A percentile compares a stretch with the other conserved stretches of the same genome.
Evolutionary conservation across 2,888 invertebrate genomes (phyloP).

Genomic region (Dasypogon diadema): DNA sequence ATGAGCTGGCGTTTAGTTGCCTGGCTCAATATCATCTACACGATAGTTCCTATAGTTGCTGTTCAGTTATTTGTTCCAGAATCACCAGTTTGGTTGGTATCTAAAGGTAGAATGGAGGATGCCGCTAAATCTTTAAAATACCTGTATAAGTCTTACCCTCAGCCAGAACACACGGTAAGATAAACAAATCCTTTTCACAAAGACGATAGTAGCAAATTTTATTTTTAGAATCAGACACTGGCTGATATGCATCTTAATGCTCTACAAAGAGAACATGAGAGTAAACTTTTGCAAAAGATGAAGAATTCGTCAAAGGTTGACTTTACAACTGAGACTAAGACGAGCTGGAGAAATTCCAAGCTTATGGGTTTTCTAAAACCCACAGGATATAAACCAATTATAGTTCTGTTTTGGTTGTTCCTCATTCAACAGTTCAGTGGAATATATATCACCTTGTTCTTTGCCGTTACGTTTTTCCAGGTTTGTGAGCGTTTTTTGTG

Average conservation of each 20-base stretch:
- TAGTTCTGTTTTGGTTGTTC: conserved; percentile 71
- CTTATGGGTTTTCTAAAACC: conserved; percentile 70
- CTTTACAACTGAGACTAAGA: conserved; percentile 33
- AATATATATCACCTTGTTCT: conserved; percentile 74
- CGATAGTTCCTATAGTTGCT: conserved; percentile 70
- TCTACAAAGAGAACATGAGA: conserved; percentile 71
- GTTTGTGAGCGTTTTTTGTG: conserved; percentile 61
- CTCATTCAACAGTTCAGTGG: conserved; percentile 74
- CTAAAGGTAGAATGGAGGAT: conserved; percentile 71
- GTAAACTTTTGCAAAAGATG: conserved; percentile 67
- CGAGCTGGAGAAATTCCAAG: conserved; percentile 63
- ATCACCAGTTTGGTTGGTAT: conserved; percentile 73
- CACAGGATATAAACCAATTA: conserved; percentile 73
- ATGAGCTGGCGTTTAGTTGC: conserved; percentile 72
- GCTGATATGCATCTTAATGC: conserved; percentile 71
- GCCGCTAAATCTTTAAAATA: conserved; percentile 71
- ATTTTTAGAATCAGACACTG: conserved; percentile 63
- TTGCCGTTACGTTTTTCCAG: conserved; percentile 73
- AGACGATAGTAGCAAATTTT: background rate
- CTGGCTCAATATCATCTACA: conserved; percentile 71
- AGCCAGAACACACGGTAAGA: conserved; percentile 67
- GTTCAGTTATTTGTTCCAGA: conserved; percentile 71
- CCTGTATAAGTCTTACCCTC: conserved; percentile 69
- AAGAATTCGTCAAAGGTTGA: conserved; percentile 54
- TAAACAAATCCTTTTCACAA: background rate